These are phyloP conservation scores for Symphodus melops DNA, from an alignment of 2,113 vertebrate species.

Conservation along the genomic window DNA sequence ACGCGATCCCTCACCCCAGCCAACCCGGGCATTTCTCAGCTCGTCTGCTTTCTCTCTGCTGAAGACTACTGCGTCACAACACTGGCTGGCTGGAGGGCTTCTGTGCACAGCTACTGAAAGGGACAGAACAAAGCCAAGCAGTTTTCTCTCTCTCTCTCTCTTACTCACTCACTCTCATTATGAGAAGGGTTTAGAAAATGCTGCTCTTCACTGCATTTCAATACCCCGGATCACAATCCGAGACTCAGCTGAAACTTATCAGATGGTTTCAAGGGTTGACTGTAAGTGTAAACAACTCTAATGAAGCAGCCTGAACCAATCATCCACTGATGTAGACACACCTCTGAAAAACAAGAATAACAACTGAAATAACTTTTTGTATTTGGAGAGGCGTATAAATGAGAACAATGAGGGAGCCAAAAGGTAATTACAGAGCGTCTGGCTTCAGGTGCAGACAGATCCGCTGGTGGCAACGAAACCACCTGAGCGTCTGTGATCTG, in stretches of 20 bases:
- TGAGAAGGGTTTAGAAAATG: conserved; percentile 20
- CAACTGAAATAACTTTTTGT: conserved; percentile 58
- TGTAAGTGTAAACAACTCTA: conserved; percentile 46
- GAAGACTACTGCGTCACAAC: conserved; percentile 45
- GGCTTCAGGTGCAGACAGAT: conserved; percentile 39
- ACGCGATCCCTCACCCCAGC: conserved; percentile 60
- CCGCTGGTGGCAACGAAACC: conserved; percentile 38
- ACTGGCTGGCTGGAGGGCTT: conserved; percentile 37
- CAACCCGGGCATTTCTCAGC: conserved; percentile 43
- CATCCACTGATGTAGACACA: conserved; percentile 51
- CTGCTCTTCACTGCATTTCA: conserved; percentile 39
- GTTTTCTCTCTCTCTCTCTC: conserved; percentile 27
- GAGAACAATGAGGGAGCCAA: conserved; percentile 61
- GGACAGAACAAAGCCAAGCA: conserved; percentile 47
- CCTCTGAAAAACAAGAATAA: conserved; percentile 62
- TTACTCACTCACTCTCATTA: conserved; percentile 23
- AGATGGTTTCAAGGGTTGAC: conserved; percentile 41
- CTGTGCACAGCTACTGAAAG: conserved; percentile 31
- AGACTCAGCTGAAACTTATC: conserved; percentile 46
- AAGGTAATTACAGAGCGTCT: conserved; percentile 67
- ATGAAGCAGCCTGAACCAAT: conserved; percentile 52
- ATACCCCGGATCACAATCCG: conserved; percentile 45
- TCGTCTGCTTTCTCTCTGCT: conserved; percentile 51
- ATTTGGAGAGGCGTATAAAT: conserved; percentile 58
- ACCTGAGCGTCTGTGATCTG: conserved; percentile 37